Evolutionary conservation across 2,797 vertebrate species (phyloP).

Genomic region (Monodelphis domestica): DNA sequence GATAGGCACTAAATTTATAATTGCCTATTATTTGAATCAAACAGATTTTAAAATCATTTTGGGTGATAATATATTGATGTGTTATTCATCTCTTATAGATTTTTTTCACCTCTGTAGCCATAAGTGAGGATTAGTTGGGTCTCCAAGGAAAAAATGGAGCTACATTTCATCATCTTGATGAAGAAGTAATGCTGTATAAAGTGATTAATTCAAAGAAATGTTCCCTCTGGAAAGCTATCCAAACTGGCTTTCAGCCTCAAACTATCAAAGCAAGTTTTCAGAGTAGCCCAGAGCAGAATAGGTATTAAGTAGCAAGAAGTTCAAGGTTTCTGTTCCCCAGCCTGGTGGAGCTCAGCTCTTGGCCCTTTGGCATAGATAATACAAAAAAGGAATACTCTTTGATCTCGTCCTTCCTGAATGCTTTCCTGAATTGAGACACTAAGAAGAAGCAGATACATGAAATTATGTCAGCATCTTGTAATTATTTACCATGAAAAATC

Average conservation of each 20-base stretch:
- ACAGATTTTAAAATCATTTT: slow-evolving; percentile 2
- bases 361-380: slow-evolving; percentile 61
- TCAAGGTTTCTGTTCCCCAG: slow-evolving; percentile 54
- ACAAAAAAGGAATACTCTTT: slow-evolving; percentile 52
- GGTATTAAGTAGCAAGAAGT: slow-evolving; percentile 69
- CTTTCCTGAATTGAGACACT: slow-evolving; percentile 63
- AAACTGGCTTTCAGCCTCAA: slow-evolving; percentile 68
- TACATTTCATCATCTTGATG: slow-evolving; percentile 68
- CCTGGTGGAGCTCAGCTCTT: slow-evolving; percentile 39
- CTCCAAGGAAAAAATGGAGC: slow-evolving; percentile 41
- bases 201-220: slow-evolving; percentile 65
- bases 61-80: slow-evolving; percentile 6
- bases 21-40: neutral
- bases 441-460: slow-evolving; percentile 53
- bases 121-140: slow-evolving; percentile 55
- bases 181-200: slow-evolving; percentile 64
- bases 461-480: slow-evolving; percentile 43
- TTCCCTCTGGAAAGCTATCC: slow-evolving; percentile 54
- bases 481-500: slow-evolving; percentile 56
- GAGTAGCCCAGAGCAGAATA: slow-evolving; percentile 55
- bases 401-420: slow-evolving; percentile 59
- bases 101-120: slow-evolving; percentile 46
- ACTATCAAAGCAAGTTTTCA: slow-evolving; percentile 74
- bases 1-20: neutral
- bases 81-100: slow-evolving; percentile 58